phyloP scores from a whole-genome alignment of 2,888 invertebrate genomes.

The Lycophotia porphyrea region DNA sequence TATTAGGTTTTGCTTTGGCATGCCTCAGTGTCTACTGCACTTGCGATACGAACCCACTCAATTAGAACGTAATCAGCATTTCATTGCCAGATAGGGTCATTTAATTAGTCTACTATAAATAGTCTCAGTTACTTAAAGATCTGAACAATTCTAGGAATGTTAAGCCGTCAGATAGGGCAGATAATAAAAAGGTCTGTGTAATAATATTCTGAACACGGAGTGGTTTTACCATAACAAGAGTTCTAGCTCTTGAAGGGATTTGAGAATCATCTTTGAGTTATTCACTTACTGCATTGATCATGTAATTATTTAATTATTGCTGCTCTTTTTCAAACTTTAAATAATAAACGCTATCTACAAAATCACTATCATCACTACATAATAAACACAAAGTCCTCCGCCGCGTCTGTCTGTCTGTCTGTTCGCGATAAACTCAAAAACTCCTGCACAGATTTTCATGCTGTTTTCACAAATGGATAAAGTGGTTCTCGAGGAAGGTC shows the following conservation, averaged over 20 bases:
- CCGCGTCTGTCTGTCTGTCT: no score
- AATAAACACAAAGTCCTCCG: no score
- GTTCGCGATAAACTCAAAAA: no score
- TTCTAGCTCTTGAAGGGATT: background rate
- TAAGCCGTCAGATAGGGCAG: background rate
- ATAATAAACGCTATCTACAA: background rate
- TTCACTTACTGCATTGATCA: no score
- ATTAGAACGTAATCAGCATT: background rate
- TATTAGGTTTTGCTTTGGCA: background rate
- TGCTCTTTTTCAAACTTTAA: background rate
- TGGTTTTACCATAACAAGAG: background rate
- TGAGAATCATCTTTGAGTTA: background rate
- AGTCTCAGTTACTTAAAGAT: background rate
- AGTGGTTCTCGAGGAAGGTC: no score
- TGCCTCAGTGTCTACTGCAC: background rate
- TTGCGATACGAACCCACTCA: background rate
- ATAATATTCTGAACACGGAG: background rate
- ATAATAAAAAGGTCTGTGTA: background rate
- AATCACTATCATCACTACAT: no score
- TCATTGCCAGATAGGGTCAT: background rate
- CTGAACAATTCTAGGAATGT: background rate
- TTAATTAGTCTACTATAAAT: no score
- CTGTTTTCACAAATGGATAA: no score
- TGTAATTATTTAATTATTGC: no score
- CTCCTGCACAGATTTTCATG: no score